Percentiles rank a stretch among this genome's conserved stretches.
Evolutionary conservation across 2,113 vertebrate species (phyloP).

Genomic region (Callorhinus ursinus): DNA sequence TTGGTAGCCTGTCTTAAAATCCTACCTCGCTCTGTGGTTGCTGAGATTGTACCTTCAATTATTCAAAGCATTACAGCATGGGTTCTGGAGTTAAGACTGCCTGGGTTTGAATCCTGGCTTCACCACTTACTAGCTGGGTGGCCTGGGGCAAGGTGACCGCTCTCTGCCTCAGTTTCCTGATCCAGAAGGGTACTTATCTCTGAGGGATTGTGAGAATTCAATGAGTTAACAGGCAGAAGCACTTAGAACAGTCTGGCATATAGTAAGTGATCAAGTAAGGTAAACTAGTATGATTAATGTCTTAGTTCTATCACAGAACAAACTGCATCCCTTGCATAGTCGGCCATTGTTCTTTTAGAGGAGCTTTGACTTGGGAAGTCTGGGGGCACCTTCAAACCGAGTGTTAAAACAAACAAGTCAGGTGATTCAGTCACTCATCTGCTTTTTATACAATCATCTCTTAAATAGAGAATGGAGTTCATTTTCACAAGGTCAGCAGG

Average conservation of each 20-base stretch:
- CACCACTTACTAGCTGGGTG: background rate
- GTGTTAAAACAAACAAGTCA: background rate
- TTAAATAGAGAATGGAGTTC: background rate
- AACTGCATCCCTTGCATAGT: background rate
- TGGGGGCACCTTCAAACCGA: background rate
- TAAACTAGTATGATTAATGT: background rate
- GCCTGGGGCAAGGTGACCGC: background rate
- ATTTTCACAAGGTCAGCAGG: background rate
- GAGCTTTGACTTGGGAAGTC: background rate
- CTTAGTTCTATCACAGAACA: background rate
- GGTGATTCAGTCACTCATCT: background rate
- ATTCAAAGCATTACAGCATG: background rate
- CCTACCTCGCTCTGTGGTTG: background rate
- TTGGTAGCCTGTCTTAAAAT: constrained; percentile 13
- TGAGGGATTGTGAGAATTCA: background rate
- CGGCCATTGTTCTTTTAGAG: background rate
- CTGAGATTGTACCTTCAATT: background rate
- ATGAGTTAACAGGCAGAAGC: background rate
- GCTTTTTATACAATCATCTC: background rate
- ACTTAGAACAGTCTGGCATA: background rate
- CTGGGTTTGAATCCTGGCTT: background rate
- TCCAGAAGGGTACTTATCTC: background rate
- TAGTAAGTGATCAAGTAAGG: background rate
- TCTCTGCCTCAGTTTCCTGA: background rate
- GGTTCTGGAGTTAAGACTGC: background rate